phyloP scores from a whole-genome alignment of 2,888 invertebrate species.

The Phragmatobia fuliginosa region DNA sequence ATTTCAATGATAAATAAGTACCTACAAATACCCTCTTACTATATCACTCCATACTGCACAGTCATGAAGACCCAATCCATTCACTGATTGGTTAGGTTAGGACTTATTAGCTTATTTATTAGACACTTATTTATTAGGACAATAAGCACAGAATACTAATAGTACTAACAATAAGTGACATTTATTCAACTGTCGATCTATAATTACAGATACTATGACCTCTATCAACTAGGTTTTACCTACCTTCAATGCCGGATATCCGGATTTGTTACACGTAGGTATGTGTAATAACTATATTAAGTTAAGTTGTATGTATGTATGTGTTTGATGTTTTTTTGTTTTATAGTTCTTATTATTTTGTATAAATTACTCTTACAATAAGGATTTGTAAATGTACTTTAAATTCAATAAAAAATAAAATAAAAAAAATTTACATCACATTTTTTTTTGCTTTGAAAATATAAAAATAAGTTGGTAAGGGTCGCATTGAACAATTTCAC shows the following conservation, averaged over 20 bases:
- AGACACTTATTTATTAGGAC: no score
- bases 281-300: background rate
- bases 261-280: conserved; percentile 1
- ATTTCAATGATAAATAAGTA: no score
- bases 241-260: conserved; percentile 16
- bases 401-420: background rate
- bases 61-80: no score
- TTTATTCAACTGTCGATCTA: background rate
- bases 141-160: no score
- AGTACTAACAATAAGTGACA: no score
- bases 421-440: background rate
- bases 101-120: no score
- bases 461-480: conserved; percentile 35
- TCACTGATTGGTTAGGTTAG: no score
- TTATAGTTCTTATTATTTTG: background rate
- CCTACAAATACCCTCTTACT: no score
- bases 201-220: conserved; percentile 13
- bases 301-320: background rate
- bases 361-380: background rate
- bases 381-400: background rate
- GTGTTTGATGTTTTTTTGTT: background rate
- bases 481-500: conserved; percentile 36
- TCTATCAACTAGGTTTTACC: conserved; percentile 1
- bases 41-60: no score
- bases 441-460: background rate